Evolutionary conservation across 2,888 invertebrate species (phyloP), one percentile per base, ranked within the genome.

Genomic region (Teinopalpus imperialis): DNA sequence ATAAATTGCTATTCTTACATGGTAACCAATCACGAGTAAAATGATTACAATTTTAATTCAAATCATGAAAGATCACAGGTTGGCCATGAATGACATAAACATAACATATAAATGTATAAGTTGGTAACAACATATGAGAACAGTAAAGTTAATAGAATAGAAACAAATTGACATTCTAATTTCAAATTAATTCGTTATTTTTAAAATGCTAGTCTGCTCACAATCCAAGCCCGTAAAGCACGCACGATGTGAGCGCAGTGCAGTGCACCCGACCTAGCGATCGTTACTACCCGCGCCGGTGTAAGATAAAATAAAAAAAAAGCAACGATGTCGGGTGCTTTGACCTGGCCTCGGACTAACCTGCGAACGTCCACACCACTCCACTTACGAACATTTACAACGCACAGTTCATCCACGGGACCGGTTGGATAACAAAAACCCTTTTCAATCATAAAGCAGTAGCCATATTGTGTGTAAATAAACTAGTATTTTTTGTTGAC

Each of bases 251-350:
- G 16, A 23, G 13, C 36, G 23, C 23, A 30, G 43, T 36, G 36
- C 37, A 44, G 31, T 44, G 44, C 37, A 37, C 37, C 37, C 37
- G n/a, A 13, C 31, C 43, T 9, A 30, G 30, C 30, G 43, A 43
- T 31, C 36, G 43, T 43, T 37, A 24, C 43, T 18, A 31, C 31
- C 31, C 44, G 44, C 27, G 20, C 24, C 30, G 13, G 16, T 35
- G 23, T 23, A 23, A 10, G 18, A 44, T 10, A 24, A 13, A 16
- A 13, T n/a, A n/a, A 24, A 23, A 42, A 43, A 61, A 70, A 61
- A 63, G 62, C 57, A 45, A 31, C 41, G 47, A 23, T 18, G 37
- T 29, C 36, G 57, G 52, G 53, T 66, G 76, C 61, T 70, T 72
- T 73, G 76, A 75, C 75, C 74, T 50, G 57, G 36, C 43, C 37